Evolutionary conservation across 2,888 invertebrate genomes (phyloP).

Genomic region (Diadromus collaris): DNA sequence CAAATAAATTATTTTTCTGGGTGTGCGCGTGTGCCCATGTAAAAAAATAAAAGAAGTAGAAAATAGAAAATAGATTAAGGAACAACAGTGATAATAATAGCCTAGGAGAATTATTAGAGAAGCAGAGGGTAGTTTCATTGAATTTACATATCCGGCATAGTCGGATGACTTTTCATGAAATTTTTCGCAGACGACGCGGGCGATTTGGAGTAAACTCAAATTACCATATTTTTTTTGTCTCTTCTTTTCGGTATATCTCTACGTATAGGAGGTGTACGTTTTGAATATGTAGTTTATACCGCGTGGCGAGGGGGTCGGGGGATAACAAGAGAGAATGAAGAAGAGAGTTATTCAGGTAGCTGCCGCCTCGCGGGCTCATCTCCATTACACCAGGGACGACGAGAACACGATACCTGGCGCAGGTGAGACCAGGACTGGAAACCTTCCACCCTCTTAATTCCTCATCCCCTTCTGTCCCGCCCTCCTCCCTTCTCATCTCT

Average conservation of each 20-base stretch:
- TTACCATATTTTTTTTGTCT: conserved; percentile 21
- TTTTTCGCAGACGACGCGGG: conserved; percentile 13
- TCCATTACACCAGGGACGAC: conserved; percentile 43
- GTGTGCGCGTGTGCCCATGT: too few relatives aligned
- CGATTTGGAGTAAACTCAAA: conserved; percentile 23
- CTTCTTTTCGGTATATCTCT: conserved; percentile 8
- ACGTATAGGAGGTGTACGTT: conserved; percentile 1
- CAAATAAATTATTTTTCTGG: not conserved
- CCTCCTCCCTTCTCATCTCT: conserved; percentile 13
- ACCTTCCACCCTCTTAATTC: conserved; percentile 18
- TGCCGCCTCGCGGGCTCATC: conserved; percentile 30
- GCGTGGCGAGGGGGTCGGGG: not conserved
- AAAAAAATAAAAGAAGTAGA: too few relatives aligned
- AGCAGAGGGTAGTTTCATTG: not conserved
- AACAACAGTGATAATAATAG: conserved; percentile 31
- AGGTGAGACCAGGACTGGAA: conserved; percentile 8
- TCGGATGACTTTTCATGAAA: conserved; percentile 29
- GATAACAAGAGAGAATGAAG: conserved; percentile 39
- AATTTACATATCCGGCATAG: conserved; percentile 20
- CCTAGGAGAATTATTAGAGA: conserved; percentile 21
- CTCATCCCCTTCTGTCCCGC: conserved; percentile 33
- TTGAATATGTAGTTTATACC: conserved; percentile 30
- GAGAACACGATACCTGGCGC: conserved; percentile 49
- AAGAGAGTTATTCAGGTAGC: conserved; percentile 50
- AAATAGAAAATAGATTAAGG: too few relatives aligned